A percentile compares a stretch with the other conserved stretches of the same genome.
phyloP scores from a whole-genome alignment of 2,113 vertebrate species.

The Channa argus region DNA sequence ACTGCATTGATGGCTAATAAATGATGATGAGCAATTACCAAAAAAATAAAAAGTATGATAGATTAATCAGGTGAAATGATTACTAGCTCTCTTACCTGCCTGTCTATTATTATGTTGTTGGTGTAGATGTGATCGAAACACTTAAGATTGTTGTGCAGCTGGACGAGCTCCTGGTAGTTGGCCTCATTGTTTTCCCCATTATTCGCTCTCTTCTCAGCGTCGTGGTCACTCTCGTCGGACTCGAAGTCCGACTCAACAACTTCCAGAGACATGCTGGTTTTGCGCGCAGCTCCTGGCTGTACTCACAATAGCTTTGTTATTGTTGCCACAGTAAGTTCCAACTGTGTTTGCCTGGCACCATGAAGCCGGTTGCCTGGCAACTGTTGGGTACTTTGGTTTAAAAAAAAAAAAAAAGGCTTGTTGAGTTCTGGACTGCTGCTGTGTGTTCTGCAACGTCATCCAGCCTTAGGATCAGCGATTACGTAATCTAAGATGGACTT shows the following conservation, averaged over 20 bases:
- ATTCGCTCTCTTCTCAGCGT: background rate
- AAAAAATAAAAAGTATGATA: no score
- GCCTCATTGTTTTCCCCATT: accelerated
- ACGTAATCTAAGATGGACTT: no score
- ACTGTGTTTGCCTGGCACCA: background rate
- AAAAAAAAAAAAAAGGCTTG: constrained; percentile 2
- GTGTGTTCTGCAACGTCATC: background rate
- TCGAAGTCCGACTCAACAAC: background rate
- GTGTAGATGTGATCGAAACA: constrained; percentile 5
- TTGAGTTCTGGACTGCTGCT: background rate
- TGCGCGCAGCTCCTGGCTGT: background rate
- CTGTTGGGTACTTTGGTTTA: background rate
- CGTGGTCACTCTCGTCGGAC: constrained; percentile 9
- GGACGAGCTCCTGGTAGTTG: accelerated
- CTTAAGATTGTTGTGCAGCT: background rate
- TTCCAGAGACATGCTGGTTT: constrained; percentile 34
- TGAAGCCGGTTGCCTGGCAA: background rate
- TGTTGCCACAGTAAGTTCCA: constrained; percentile 4
- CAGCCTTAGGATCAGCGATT: no score
- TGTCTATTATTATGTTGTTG: background rate
- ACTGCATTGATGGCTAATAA: no score
- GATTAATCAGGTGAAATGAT: background rate
- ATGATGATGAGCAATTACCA: no score
- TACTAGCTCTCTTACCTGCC: constrained; percentile 2
- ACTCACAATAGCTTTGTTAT: background rate